Percentiles rank a stretch among this genome's conserved stretches.
These are phyloP conservation scores for Zeugodacus cucurbitae DNA, from an alignment of 1,140 invertebrate genomes.

Conservation along the genomic window DNA sequence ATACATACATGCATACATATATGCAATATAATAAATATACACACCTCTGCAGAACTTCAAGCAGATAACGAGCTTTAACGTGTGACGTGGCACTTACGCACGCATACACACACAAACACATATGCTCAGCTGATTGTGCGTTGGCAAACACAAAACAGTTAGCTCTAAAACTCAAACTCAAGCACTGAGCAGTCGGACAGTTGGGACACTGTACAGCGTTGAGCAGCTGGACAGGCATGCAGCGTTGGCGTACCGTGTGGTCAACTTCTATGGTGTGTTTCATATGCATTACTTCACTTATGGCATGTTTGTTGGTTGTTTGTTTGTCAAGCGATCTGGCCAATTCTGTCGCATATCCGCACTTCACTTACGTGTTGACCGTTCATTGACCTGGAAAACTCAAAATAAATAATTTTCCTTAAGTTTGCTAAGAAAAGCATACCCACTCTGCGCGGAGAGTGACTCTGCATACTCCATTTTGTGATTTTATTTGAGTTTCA, in stretches of 20 bases:
- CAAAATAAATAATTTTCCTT: conserved; percentile 3
- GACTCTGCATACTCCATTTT: no score
- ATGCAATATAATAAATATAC: no score
- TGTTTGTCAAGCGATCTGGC: neutral
- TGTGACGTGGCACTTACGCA: neutral
- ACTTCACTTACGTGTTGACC: conserved; percentile 22
- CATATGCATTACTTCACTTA: neutral
- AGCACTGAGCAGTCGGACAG: neutral
- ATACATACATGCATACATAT: neutral
- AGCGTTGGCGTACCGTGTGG: neutral
- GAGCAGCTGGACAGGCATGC: neutral
- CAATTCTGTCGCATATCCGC: conserved; percentile 13
- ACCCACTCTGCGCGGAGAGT: no score
- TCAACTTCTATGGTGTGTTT: neutral
- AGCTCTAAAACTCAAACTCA: neutral
- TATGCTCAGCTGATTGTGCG: neutral
- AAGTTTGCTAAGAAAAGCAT: no score
- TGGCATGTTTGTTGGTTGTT: neutral
- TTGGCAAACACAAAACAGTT: neutral
- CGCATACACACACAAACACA: neutral
- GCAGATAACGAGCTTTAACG: conserved; percentile 20
- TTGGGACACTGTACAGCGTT: neutral
- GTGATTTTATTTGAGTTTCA: no score
- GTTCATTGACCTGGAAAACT: conserved; percentile 31
- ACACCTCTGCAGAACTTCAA: no score